phyloP scores from a whole-genome alignment of 2,113 vertebrate species.

The Gallinago undulata region DNA sequence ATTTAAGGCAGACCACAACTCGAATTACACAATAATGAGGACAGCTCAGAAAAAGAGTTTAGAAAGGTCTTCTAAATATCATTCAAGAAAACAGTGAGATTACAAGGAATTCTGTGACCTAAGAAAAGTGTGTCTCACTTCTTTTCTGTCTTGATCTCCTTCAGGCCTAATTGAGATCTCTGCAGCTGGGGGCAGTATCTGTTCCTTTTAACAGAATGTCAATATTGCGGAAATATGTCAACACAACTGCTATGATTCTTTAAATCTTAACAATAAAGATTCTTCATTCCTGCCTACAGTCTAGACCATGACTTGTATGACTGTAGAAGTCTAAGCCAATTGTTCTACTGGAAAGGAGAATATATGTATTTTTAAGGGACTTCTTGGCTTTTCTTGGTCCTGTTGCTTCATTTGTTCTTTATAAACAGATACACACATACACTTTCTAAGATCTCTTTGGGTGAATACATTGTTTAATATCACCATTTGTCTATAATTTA shows the following conservation, averaged over 20 bases:
- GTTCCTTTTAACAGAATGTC: background rate
- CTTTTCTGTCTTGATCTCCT: background rate
- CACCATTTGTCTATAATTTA: background rate
- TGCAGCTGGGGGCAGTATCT: background rate
- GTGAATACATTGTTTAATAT: background rate
- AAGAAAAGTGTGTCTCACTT: background rate
- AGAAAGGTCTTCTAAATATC: constrained; percentile 7
- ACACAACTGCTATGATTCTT: background rate
- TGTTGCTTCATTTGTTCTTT: background rate
- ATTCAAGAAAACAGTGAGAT: background rate
- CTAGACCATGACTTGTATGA: background rate
- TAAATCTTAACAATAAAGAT: background rate
- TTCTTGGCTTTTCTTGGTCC: background rate
- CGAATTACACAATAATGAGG: constrained; percentile 23
- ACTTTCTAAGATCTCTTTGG: background rate
- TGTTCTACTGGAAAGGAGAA: background rate
- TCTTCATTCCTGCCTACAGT: background rate
- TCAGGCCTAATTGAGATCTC: background rate
- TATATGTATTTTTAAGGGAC: background rate
- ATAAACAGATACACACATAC: background rate
- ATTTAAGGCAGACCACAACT: background rate
- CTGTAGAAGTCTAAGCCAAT: background rate
- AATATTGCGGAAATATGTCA: background rate
- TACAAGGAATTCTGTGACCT: constrained; percentile 5
- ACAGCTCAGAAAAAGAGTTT: background rate